These are phyloP conservation scores for Tringa solitaria DNA, from an alignment of 2,113 vertebrate species.

Conservation along the genomic window DNA sequence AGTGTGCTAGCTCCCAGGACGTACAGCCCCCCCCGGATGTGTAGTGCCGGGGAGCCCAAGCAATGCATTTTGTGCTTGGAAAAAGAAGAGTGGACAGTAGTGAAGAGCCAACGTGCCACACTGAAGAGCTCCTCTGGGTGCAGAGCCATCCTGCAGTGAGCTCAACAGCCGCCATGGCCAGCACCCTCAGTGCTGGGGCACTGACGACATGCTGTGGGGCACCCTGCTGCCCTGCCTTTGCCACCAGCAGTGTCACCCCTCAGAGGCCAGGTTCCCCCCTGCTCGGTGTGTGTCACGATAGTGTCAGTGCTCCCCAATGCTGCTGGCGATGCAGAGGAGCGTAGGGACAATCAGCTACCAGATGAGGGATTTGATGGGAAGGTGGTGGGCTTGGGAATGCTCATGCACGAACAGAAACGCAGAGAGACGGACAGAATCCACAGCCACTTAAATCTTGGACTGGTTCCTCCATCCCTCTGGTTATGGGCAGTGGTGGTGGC, in stretches of 20 bases:
- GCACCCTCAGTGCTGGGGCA: background rate
- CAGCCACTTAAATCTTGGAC: background rate
- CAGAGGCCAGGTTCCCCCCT: rapidly evolving
- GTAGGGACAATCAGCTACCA: rapidly evolving
- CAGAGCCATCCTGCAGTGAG: background rate
- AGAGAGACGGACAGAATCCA: background rate
- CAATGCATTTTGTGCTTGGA: rapidly evolving
- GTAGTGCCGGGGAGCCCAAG: background rate
- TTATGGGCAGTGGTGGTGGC: background rate
- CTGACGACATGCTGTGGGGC: rapidly evolving
- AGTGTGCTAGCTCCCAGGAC: background rate
- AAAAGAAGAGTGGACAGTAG: background rate
- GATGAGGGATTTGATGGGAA: background rate
- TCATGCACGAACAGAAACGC: rapidly evolving
- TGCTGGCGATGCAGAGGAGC: background rate
- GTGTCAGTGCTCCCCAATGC: background rate
- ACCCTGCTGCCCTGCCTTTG: background rate
- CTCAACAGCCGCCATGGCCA: background rate
- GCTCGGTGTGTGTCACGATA: rapidly evolving
- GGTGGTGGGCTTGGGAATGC: rapidly evolving
- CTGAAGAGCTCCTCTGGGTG: rapidly evolving
- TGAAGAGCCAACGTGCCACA: rapidly evolving
- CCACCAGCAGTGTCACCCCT: background rate
- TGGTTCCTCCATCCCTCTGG: background rate
- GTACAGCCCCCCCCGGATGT: background rate